A percentile compares a stretch with the other conserved stretches of the same genome.
phyloP scores from a whole-genome alignment of 2,797 vertebrate species.

The Poeciliopsis presidionis region DNA sequence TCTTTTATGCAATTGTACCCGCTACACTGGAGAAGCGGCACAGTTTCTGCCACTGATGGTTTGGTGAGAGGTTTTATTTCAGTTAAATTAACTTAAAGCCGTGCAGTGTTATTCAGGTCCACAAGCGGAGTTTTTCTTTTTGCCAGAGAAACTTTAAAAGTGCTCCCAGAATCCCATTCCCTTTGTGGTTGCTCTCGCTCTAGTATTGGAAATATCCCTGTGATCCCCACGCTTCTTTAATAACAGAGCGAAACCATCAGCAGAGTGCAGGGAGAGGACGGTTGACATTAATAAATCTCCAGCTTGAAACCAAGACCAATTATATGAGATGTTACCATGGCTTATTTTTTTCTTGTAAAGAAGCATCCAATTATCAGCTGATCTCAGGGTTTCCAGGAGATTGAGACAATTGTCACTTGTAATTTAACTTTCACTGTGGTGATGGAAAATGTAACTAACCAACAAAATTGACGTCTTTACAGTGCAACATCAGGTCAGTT shows the following conservation, averaged over 20 bases:
- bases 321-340: conserved; percentile 67
- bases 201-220: conserved; percentile 37
- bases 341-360: conserved; percentile 55
- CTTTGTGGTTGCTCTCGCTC: conserved; percentile 29
- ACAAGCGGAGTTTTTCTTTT: conserved; percentile 21
- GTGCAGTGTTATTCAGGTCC: conserved; percentile 1
- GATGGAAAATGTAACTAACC: conserved; percentile 64
- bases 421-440: conserved; percentile 64
- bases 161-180: conserved; percentile 36
- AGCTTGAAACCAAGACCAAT: conserved; percentile 64
- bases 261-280: conserved; percentile 28
- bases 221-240: conserved; percentile 25
- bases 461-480: conserved; percentile 63
- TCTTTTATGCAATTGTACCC: conserved; percentile 55
- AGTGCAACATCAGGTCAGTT: conserved; percentile 39
- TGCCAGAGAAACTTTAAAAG: conserved; percentile 30
- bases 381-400: conserved; percentile 70
- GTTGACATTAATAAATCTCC: conserved; percentile 63
- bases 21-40: conserved; percentile 27
- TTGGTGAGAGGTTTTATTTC: conserved; percentile 31
- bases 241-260: conserved; percentile 60
- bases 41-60: conserved; percentile 26
- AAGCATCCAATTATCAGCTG: conserved; percentile 72
- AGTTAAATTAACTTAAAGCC: conserved; percentile 2
- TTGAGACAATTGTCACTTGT: conserved; percentile 71